Base-by-base conservation (phyloP, 1,140 invertebrate species). In the Stenopsyche tienmushanensis region DNA sequence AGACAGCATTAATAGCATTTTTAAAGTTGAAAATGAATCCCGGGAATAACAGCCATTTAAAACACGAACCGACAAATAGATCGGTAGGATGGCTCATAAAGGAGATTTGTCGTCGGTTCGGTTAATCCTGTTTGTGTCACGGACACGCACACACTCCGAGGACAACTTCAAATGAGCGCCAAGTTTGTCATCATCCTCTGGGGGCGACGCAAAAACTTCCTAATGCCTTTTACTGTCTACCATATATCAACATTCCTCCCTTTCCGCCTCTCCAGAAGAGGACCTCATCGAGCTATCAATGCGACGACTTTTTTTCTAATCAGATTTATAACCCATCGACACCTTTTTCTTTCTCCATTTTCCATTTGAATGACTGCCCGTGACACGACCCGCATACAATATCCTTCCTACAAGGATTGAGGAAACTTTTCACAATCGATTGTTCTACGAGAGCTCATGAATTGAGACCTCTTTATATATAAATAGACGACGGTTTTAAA, bases 121-220 rank as follows among this genome's bases (percentile, higher is more conserved):
- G 8, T 20, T 57, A 57, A 57, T 57, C 53, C 26, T 39, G 53
- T 57, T 57, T 8, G 34, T 41, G 53, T 57, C 53, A 57, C 3
- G 5, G 53, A 5, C 44, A 47, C 26, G 25, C 53, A 41, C 44
- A 47, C 17, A 47, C 18, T 47, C 18, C n/a, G n/a, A n/a, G n/a
- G n/a, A n/a, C 53, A 39, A 41, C 2, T 42, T 42, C 25, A 34
- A 57, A 57, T 57, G 53, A 41, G 34, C 53, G 29, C 15, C 50
- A n/a, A 57, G 26, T 57, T 57, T 57, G 26, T 57, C 53, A 41
- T 34, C 44, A 18, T 15, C 44, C 10, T 47, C 44, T 5, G 44
- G 17, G 53, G 18, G 21, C 13, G 1, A 7, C 8, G 52, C 5
- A 54, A 54, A 54, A 54, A 54, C 20, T 25, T 54, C 2, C n/a